Conservation (phyloP, 2,113 vertebrate genomes). For the Channa argus region DNA sequence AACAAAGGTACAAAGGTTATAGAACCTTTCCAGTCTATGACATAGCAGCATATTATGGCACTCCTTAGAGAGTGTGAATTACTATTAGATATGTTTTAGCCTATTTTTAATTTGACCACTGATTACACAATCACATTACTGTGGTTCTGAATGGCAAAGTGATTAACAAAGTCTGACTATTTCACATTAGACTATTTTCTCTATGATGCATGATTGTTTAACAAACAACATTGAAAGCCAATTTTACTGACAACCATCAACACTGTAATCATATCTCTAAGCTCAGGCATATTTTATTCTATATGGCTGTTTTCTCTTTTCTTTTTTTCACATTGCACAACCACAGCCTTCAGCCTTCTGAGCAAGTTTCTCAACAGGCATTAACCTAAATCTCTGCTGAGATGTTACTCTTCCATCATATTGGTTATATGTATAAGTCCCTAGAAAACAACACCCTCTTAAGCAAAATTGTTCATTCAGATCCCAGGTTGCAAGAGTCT, state of each 20-base stretch:
- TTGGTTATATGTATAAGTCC: constrained; percentile 25
- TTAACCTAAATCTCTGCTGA: constrained; percentile 28
- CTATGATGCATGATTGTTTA: constrained; percentile 64
- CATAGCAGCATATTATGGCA: constrained; percentile 81
- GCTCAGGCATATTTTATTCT: constrained; percentile 59
- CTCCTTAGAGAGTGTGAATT: constrained; percentile 67
- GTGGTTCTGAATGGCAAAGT: constrained; percentile 58
- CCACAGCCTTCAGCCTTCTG: constrained; percentile 42
- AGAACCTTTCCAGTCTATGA: constrained; percentile 76
- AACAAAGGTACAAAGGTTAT: constrained; percentile 64
- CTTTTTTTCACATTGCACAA: constrained; percentile 67
- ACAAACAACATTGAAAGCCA: constrained; percentile 39
- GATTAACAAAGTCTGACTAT: constrained; percentile 50
- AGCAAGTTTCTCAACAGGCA: constrained; percentile 29
- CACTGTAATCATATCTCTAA: constrained; percentile 72
- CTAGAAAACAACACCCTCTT: constrained; percentile 33
- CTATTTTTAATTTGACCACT: constrained; percentile 43
- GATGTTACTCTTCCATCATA: constrained; percentile 16
- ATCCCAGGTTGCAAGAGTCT: constrained; percentile 19
- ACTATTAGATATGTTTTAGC: constrained; percentile 57
- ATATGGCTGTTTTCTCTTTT: constrained; percentile 38
- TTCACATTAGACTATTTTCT: constrained; percentile 58
- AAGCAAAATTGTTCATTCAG: constrained; percentile 22
- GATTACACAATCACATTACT: constrained; percentile 64
- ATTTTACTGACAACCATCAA: constrained; percentile 49